Base-by-base conservation (phyloP, 2,797 vertebrate genomes). In the Atherinosoma microstoma region DNA sequence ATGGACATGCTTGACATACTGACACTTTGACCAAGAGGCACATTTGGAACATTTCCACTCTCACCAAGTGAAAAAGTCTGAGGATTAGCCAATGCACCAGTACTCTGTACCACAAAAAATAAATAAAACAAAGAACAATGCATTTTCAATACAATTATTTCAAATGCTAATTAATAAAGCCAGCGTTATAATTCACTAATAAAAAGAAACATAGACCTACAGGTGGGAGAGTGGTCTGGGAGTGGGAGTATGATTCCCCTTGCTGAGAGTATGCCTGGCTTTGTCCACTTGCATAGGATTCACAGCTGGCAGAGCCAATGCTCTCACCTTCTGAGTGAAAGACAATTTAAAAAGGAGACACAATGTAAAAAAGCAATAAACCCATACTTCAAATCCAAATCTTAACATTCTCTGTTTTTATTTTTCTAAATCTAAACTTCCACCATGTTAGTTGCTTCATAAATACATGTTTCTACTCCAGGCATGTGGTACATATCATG, bases 231-330 rank as follows among this genome's bases (percentile, higher is more conserved):
- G 79, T 62, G 51, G 86, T 51, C 70, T 93, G 92, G 45, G 87
- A 75, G 56, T 93, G 92, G 78, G 84, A 71, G 42, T 94, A 89
- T 6, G 92, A 89, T 67, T 96, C 95, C 24, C 91, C 87, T 22
- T 92, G 93, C 1, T 90, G 86, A 73, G 92, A 86, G 70, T 92
- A 90, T 3, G 88, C 87, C 75, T 95, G 94, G 84, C 94, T 96
- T 80, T 94, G 92, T 75, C 87, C 90, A 87, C 90, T 92, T 61
- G 84, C 82, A 58, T 82, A 90, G 24, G 94, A 94, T 67, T 96
- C 97, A 87, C 91, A 94, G 84, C 87, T 92, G 62, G 92, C 84
- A 61, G 94, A 90, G 67, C 93, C 84, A 29, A 94, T 58, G 78
- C 85, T 93, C 70, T 94, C 94, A 58, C 80, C 90, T 87, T 92